A percentile compares a stretch with the other conserved stretches of the same genome.
Conservation (phyloP, 2,888 invertebrate genomes). For the Eucera pruinosa region DNA sequence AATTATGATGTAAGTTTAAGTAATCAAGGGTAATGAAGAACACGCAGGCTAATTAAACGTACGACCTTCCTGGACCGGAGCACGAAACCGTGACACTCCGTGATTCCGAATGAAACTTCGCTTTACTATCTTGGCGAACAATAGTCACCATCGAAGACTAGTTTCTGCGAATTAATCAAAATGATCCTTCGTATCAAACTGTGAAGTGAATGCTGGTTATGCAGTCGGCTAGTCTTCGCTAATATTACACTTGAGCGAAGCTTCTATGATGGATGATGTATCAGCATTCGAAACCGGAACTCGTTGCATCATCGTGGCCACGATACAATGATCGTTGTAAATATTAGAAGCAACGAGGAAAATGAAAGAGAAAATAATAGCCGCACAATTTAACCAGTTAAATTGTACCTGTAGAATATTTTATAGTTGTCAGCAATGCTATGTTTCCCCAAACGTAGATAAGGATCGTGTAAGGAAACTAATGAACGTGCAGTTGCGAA, state of each 20-base stretch:
- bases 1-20: conserved; percentile 30
- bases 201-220: conserved; percentile 15
- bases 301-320: neutral
- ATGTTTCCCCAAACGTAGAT: conserved; percentile 18
- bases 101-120: conserved; percentile 15
- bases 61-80: neutral
- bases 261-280: neutral
- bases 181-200: conserved; percentile 27
- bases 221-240: conserved; percentile 3
- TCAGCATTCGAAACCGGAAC: conserved; percentile 7
- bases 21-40: conserved; percentile 23
- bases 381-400: neutral
- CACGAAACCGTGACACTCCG: conserved; percentile 21
- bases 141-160: conserved; percentile 4
- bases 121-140: conserved; percentile 38
- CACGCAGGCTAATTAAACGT: conserved; percentile 16
- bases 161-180: neutral
- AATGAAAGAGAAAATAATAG: neutral
- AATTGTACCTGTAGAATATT: neutral
- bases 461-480: conserved; percentile 15
- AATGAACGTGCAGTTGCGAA: neutral
- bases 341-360: neutral
- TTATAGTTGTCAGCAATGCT: neutral
- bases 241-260: neutral
- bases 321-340: neutral